phyloP scores from a whole-genome alignment of 2,888 invertebrate genomes.

The Leptopilina drosophilae region DNA sequence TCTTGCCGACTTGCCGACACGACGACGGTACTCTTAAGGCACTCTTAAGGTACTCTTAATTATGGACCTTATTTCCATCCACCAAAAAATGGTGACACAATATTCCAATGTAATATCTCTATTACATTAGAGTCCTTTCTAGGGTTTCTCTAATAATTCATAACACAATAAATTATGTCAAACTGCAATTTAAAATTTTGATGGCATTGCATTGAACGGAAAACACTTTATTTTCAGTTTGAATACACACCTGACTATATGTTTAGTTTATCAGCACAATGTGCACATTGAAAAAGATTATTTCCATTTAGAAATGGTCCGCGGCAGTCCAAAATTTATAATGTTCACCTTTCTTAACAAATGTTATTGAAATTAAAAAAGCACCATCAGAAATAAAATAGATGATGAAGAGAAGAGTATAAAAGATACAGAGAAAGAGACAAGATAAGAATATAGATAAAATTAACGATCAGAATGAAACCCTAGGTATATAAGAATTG shows the following conservation, averaged over 20 bases:
- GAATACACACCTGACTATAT: slow-evolving; percentile 57
- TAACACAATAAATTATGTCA: too few relatives aligned
- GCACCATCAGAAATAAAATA: neutral
- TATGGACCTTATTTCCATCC: too few relatives aligned
- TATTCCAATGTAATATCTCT: too few relatives aligned
- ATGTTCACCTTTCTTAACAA: slow-evolving; percentile 17
- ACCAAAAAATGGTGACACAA: too few relatives aligned
- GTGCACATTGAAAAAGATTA: neutral
- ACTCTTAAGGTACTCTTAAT: too few relatives aligned
- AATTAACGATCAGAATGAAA: slow-evolving; percentile 48
- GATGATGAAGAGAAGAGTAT: slow-evolving; percentile 45
- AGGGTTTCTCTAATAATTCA: too few relatives aligned
- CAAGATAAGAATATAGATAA: slow-evolving; percentile 44
- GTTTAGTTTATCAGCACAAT: slow-evolving; percentile 2
- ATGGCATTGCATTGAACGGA: neutral
- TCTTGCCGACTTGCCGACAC: too few relatives aligned
- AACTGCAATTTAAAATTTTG: neutral
- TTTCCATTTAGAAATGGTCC: slow-evolving; percentile 72
- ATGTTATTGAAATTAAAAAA: slow-evolving; percentile 15
- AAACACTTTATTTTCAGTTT: slow-evolving; percentile 44
- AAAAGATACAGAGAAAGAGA: slow-evolving; percentile 50
- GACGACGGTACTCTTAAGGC: too few relatives aligned
- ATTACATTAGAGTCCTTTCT: too few relatives aligned
- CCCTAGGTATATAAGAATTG: slow-evolving; percentile 15
- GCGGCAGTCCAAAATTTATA: slow-evolving; percentile 66